These are phyloP conservation scores for Agrilus cyanescens DNA, from an alignment of 2,888 invertebrate genomes.

Conservation along the genomic window DNA sequence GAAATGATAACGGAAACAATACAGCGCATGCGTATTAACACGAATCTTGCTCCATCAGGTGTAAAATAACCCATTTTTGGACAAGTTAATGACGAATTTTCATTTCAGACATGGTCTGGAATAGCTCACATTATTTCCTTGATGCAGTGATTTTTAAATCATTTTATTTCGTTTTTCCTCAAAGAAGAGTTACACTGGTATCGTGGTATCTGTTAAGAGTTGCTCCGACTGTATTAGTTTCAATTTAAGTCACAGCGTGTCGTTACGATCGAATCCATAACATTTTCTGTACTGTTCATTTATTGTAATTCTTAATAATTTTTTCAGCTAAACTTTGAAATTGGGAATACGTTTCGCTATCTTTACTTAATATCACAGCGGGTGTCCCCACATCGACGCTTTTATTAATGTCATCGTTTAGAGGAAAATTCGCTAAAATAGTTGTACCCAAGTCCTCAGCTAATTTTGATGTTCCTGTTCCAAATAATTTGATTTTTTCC, in stretches of 20 bases:
- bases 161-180: not conserved
- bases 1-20: too few species aligned
- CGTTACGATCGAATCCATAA: not conserved
- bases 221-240: not conserved
- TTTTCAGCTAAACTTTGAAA: slow-evolving; percentile 23
- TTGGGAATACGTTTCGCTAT: slow-evolving; percentile 22
- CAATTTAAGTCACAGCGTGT: not conserved
- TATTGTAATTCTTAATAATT: slow-evolving; percentile 20
- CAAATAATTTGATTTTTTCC: slow-evolving; percentile 61
- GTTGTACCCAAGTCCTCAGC: slow-evolving; percentile 53
- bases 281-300: not conserved
- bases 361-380: slow-evolving; percentile 54
- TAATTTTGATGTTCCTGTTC: slow-evolving; percentile 48
- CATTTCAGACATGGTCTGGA: too few species aligned
- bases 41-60: too few species aligned
- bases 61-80: too few species aligned
- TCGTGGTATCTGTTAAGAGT: not conserved
- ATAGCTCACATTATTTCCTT: too few species aligned
- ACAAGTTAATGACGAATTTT: too few species aligned
- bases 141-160: not conserved
- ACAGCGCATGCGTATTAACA: too few species aligned
- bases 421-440: slow-evolving; percentile 60
- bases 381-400: slow-evolving; percentile 66
- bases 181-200: not conserved
- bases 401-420: slow-evolving; percentile 55